Conservation (phyloP, 1,140 invertebrate genomes). For the Cataglyphis hispanica region DNA sequence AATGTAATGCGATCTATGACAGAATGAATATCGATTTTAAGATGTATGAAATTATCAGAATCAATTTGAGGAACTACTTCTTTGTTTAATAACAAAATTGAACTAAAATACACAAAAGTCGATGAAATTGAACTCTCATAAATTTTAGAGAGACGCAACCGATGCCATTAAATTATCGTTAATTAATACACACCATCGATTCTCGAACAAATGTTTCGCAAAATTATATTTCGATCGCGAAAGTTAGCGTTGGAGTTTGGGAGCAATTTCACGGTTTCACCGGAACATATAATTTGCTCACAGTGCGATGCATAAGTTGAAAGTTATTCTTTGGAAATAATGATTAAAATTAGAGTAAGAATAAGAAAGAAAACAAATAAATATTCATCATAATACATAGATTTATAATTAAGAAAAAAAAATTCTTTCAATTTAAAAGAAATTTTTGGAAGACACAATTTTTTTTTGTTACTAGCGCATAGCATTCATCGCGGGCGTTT, state of each 20-base stretch:
- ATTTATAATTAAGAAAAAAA: background rate
- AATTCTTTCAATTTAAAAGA: background rate
- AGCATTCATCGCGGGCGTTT: too few relatives aligned
- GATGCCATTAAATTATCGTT: slow-evolving; percentile 43
- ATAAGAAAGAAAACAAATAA: slow-evolving; percentile 23
- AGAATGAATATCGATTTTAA: background rate
- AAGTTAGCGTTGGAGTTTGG: slow-evolving; percentile 40
- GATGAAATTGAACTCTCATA: slow-evolving; percentile 16
- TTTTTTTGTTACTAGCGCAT: too few relatives aligned
- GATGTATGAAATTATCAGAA: background rate
- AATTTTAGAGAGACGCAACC: slow-evolving; percentile 18
- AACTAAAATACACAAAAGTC: background rate
- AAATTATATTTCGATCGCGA: slow-evolving; percentile 34
- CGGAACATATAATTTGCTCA: slow-evolving; percentile 52
- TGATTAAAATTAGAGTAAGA: slow-evolving; percentile 10
- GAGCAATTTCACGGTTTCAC: slow-evolving; percentile 55
- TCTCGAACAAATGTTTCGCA: slow-evolving; percentile 39
- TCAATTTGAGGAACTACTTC: slow-evolving; percentile 7
- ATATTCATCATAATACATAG: background rate
- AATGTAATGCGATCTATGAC: background rate
- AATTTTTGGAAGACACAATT: background rate
- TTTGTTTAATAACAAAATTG: background rate
- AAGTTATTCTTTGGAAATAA: slow-evolving; percentile 39
- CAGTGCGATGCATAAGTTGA: slow-evolving; percentile 37
- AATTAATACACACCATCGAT: slow-evolving; percentile 62